Conservation (phyloP, 2,888 invertebrate genomes). For the Drosophila neotestacea region DNA sequence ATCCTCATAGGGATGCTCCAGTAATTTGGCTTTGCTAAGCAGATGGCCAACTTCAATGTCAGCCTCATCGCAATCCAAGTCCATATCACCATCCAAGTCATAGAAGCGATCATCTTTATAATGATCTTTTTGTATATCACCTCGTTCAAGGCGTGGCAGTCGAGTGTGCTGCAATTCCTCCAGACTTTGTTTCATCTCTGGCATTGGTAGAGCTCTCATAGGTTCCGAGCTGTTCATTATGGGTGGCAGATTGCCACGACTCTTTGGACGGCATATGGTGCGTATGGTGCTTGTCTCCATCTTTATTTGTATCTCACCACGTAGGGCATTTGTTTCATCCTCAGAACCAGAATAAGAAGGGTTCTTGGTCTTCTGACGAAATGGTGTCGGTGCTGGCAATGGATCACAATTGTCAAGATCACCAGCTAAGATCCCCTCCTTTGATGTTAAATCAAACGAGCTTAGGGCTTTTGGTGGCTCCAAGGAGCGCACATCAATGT, state of each 20-base stretch:
- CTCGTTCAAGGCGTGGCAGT: constrained; percentile 38
- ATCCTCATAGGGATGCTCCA: constrained; percentile 21
- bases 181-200: constrained; percentile 51
- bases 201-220: constrained; percentile 43
- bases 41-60: constrained; percentile 28
- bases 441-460: neutral
- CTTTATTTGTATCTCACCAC: constrained; percentile 58
- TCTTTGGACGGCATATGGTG: constrained; percentile 57
- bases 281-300: constrained; percentile 57
- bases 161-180: constrained; percentile 42
- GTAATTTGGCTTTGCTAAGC: constrained; percentile 17
- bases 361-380: constrained; percentile 6
- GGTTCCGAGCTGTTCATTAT: constrained; percentile 35
- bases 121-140: neutral
- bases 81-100: constrained; percentile 22
- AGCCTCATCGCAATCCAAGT: constrained; percentile 27
- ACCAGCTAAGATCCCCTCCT: neutral
- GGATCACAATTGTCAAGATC: neutral
- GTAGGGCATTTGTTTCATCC: constrained; percentile 26
- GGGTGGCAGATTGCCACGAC: constrained; percentile 35
- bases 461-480: constrained; percentile 4
- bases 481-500: constrained; percentile 30
- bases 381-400: constrained; percentile 3
- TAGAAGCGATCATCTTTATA: constrained; percentile 19
- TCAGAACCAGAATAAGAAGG: constrained; percentile 36